Base-by-base conservation (phyloP, 2,797 vertebrate species). In the Craterocephalus amniculus region DNA sequence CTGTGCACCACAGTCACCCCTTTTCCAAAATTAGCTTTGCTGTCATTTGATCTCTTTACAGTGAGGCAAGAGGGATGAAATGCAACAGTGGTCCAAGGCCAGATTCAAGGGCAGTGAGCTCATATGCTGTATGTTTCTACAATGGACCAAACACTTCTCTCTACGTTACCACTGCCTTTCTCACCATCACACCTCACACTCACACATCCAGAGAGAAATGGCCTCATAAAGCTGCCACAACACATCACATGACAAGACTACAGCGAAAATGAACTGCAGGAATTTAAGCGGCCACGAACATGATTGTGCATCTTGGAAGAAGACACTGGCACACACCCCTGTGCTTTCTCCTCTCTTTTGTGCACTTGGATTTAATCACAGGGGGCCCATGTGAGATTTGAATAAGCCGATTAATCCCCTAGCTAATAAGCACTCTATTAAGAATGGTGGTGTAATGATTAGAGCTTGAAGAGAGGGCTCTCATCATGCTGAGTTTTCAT, bases 391-490 rank as follows among this genome's bases (percentile, higher is more conserved):
- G 55, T 63, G 68, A 77, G 82, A 87, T 87, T 83, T 79, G 87
- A 93, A 90, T 83, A 74, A 84, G 78, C 75, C 45, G 73, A 90
- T 91, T 89, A 90, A 88, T 81, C 78, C 84, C 78, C 31, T 29
- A 66, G 78, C 77, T 90, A 87, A 92, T 89, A 85, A 89, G 88
- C 75, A 56, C 74, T 84, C 74, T 70, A 83, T 76, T 89, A 79
- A 63, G 79, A 86, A 78, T 35, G 49, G 59, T 40, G 73, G 63
- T 66, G 70, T 55, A 59, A 77, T 81, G 68, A 90, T 86, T 86
- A 78, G 81, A 87, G 78, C 70, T 62, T 7, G n/a, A 11, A 27
- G 74, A 75, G 74, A 68, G 70, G 38, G 49, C 35, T 49, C 61
- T 63, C 64, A 67, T 38, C 67, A 66, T 27, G 59, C 65, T 31